A percentile compares a stretch with the other conserved stretches of the same genome.
Evolutionary conservation across 1,140 invertebrate species (phyloP).

Genomic region (Dinoponera quadriceps): DNA sequence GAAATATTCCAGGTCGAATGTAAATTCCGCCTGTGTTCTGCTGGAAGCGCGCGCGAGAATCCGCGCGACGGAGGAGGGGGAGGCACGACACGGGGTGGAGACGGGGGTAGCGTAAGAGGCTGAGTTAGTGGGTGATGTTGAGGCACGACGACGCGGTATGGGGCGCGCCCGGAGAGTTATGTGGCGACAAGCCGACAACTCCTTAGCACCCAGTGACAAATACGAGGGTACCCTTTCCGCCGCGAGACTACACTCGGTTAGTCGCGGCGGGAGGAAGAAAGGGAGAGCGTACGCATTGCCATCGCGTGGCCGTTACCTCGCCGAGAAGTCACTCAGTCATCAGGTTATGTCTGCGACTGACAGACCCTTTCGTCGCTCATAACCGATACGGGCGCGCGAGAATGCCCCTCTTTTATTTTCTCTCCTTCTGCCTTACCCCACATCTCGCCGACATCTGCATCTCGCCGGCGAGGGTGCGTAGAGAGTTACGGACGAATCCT

Average conservation of each 20-base stretch:
- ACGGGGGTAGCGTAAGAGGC: slow-evolving; percentile 36
- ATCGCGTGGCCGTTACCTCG: background rate
- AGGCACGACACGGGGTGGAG: slow-evolving; percentile 3
- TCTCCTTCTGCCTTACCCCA: background rate
- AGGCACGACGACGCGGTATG: slow-evolving; percentile 49
- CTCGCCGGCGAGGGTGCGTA: slow-evolving; percentile 20
- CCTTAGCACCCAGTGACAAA: slow-evolving; percentile 78
- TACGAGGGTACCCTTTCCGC: slow-evolving; percentile 72
- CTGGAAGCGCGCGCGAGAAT: slow-evolving; percentile 36
- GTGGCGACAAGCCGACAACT: slow-evolving; percentile 78
- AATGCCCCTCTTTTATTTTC: slow-evolving; percentile 50
- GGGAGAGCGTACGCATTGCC: slow-evolving; percentile 20
- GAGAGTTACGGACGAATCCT: slow-evolving; percentile 48
- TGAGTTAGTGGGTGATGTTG: slow-evolving; percentile 68
- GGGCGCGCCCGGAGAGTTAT: slow-evolving; percentile 72
- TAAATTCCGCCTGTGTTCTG: slow-evolving; percentile 70
- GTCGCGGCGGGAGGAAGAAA: slow-evolving; percentile 20
- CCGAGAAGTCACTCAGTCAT: slow-evolving; percentile 74
- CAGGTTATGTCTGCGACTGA: slow-evolving; percentile 72
- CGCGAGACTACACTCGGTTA: slow-evolving; percentile 56
- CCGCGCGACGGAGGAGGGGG: background rate
- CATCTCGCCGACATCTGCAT: slow-evolving; percentile 45
- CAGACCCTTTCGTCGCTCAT: slow-evolving; percentile 65
- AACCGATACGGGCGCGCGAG: slow-evolving; percentile 65
- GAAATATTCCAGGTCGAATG: slow-evolving; percentile 74